Conservation (phyloP, 2,797 vertebrate genomes). For the Atherinosoma microstoma region DNA sequence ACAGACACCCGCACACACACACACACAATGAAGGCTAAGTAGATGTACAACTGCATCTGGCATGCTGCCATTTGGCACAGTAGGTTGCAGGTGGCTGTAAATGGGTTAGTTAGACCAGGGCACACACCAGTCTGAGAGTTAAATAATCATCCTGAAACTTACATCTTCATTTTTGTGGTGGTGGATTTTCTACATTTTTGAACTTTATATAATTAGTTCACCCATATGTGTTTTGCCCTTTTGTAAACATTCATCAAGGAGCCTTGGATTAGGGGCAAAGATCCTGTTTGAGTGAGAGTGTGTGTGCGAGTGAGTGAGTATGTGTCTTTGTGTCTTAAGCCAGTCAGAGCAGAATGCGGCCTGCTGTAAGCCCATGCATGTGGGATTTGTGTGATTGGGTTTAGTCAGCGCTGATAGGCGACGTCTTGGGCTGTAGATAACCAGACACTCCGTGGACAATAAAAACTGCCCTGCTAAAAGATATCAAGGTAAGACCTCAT, state of each 20-base stretch:
- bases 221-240: conserved; percentile 14
- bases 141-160: conserved; percentile 29
- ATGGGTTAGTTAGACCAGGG: conserved; percentile 47
- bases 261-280: conserved; percentile 72
- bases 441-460: conserved; percentile 34
- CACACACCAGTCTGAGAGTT: conserved; percentile 40
- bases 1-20: not conserved
- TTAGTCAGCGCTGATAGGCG: conserved; percentile 48
- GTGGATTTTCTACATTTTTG: conserved; percentile 7
- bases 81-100: conserved; percentile 52
- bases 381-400: conserved; percentile 71
- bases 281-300: conserved; percentile 48
- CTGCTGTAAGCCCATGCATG: conserved; percentile 71
- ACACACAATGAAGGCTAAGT: conserved; percentile 22
- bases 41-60: conserved; percentile 51
- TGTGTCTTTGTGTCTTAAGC: conserved; percentile 71
- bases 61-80: conserved; percentile 52
- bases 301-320: conserved; percentile 37
- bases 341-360: conserved; percentile 60
- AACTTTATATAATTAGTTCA: conserved; percentile 27
- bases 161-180: conserved; percentile 10
- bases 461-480: conserved; percentile 24
- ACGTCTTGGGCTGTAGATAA: conserved; percentile 43
- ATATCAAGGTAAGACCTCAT: conserved; percentile 63
- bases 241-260: conserved; percentile 68